Percentiles rank a stretch among this genome's conserved stretches.
phyloP scores from a whole-genome alignment of 2,113 vertebrate genomes.

The Eleginops maclovinus region DNA sequence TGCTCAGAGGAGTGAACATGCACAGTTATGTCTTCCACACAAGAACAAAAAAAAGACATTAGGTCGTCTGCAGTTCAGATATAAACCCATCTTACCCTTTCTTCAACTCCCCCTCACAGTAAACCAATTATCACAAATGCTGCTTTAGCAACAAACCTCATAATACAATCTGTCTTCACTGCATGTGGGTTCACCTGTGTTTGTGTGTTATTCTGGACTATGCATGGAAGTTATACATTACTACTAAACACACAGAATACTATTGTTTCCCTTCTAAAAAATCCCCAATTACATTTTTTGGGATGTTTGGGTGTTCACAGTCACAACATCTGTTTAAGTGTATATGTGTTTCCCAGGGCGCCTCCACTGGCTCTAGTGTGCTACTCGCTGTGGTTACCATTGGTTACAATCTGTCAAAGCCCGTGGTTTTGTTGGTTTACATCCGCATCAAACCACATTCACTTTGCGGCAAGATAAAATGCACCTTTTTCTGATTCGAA shows the following conservation, averaged over 20 bases:
- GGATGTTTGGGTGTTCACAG: background rate
- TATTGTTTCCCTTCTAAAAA: background rate
- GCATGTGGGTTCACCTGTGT: background rate
- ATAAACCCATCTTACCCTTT: constrained; percentile 61
- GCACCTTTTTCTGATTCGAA: constrained; percentile 40
- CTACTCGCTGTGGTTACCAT: constrained; percentile 25
- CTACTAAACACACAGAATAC: background rate
- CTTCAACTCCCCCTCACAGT: constrained; percentile 55
- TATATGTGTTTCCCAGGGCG: constrained; percentile 32
- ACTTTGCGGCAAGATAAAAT: constrained; percentile 23
- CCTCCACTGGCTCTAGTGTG: constrained; percentile 27
- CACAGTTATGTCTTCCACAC: background rate
- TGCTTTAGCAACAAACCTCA: constrained; percentile 9
- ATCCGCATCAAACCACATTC: constrained; percentile 29
- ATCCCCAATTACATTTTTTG: background rate
- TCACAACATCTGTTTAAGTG: background rate
- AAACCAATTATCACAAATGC: constrained; percentile 37
- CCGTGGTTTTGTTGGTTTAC: constrained; percentile 44
- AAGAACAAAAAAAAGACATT: constrained; percentile 34
- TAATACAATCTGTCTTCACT: background rate
- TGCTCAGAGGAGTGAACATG: background rate
- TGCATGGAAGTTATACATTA: background rate
- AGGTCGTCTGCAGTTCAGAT: constrained; percentile 58
- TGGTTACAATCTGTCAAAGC: constrained; percentile 46
- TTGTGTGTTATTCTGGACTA: background rate